Evolutionary conservation across 1,140 invertebrate genomes (phyloP), one percentile per base, ranked within the genome.

Genomic region (Zaprionus lachaisei): DNA sequence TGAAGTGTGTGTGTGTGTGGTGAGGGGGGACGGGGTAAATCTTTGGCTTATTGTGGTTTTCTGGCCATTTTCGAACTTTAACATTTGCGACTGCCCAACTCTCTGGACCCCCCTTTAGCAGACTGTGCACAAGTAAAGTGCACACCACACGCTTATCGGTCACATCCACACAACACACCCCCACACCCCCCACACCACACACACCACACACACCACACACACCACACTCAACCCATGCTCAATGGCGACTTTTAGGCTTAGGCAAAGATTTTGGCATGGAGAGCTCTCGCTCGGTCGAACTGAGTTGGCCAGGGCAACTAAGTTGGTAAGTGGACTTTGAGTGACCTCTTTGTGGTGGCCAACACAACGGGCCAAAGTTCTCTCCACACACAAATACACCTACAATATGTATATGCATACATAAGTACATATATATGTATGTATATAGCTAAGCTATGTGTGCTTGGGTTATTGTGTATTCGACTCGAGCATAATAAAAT

Each of bases 251-350:
- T 89, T 84, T 84, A 79, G 83, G 81, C 68, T 90, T 84, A 89
- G 79, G 79, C 72, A 70, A 89, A 89, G 85, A 90, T 84, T 89
- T 87, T 72, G 68, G 34, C 64, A 72, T 61, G 54, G 56, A 26
- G 47, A 68, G 49, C 34, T 22, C 28, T 31, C 60, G 54, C 47
- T 55, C 34, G 31, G 31, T 34, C 31, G 31, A 34, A 34, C 31
- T 11, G 31, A 34, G 31, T 34, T 34, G 31, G 63, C 24, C 47
- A n/a, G 73, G 60, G 31, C 54, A 75, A 77, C 69, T 81, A 73
- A 90, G 79, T 90, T 80, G 78, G 84, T 89, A 89, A 89, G 84
- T 90, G 84, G 84, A 84, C 84, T 89, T 90, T 84, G 85, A 90
- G 76, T 89, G 84, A 89, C 84, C 84, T 89, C 87, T 89, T 84